Percentiles rank a stretch among this genome's conserved stretches.
Evolutionary conservation across 2,113 vertebrate species (phyloP).

Genomic region (Paramormyrops kingsleyae): DNA sequence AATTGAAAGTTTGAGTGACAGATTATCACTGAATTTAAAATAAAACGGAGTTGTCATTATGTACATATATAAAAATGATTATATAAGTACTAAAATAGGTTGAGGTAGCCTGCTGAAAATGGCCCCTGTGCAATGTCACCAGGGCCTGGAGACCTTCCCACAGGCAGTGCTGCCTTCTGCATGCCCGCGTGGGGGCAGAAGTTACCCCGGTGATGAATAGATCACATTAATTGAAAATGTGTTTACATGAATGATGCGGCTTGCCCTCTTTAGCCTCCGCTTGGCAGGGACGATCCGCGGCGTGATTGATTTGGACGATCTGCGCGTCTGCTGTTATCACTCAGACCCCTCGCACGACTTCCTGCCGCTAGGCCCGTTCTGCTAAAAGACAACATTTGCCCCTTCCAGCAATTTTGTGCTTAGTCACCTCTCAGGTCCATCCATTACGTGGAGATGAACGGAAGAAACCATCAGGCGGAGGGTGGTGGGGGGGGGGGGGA

Average conservation of each 20-base stretch:
- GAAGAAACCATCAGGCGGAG: constrained; percentile 13
- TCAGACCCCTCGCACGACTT: constrained; percentile 15
- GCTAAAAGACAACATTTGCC: constrained; percentile 12
- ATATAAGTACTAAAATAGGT: background rate
- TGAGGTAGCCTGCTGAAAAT: background rate
- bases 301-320: constrained; percentile 25
- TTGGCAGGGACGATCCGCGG: background rate
- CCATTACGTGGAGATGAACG: background rate
- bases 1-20: background rate
- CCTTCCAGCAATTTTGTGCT: constrained; percentile 20
- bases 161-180: background rate
- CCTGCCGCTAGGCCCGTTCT: constrained; percentile 7
- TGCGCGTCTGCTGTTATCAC: constrained; percentile 19
- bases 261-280: constrained; percentile 20
- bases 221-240: constrained; percentile 22
- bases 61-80: background rate
- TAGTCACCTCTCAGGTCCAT: constrained; percentile 23
- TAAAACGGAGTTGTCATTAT: background rate
- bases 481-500: background rate
- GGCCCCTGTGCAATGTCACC: background rate
- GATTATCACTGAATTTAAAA: background rate
- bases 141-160: background rate
- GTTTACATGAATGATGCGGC: constrained; percentile 26
- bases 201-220: constrained; percentile 20
- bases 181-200: background rate